These are phyloP conservation scores for Drosophila repletoides DNA, from an alignment of 1,140 invertebrate genomes.

Conservation along the genomic window DNA sequence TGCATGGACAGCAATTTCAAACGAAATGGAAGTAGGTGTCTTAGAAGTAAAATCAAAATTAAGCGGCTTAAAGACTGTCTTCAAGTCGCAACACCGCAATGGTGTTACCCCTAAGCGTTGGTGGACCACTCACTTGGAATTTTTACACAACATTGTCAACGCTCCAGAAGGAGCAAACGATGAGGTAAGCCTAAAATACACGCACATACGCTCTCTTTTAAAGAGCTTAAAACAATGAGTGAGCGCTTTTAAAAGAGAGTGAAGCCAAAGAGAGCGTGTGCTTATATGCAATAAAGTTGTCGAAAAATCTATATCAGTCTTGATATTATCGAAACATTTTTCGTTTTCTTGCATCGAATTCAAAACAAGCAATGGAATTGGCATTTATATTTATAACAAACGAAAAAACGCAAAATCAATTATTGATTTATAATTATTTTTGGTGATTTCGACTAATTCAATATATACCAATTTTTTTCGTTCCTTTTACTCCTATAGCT, in stretches of 20 bases:
- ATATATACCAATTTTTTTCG: no score
- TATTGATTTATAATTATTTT: no score
- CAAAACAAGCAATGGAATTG: no score
- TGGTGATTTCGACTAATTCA: no score
- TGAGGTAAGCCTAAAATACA: not conserved
- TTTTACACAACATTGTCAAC: not conserved
- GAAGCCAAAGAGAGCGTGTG: not conserved
- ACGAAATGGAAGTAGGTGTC: not conserved
- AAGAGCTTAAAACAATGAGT: not conserved
- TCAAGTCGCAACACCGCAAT: not conserved
- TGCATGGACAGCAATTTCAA: not conserved
- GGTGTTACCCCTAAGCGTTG: not conserved
- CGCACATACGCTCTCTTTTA: not conserved
- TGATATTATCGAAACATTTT: no score
- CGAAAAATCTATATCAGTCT: no score
- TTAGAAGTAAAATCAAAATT: not conserved
- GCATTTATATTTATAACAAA: no score
- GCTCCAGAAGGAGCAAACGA: no score
- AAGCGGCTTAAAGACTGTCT: not conserved
- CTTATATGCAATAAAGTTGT: not conserved
- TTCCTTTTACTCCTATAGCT: no score
- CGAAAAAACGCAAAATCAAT: no score
- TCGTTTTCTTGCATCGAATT: no score
- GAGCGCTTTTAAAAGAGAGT: no score
- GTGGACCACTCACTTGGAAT: conserved; percentile 10